Evolutionary conservation across 2,888 invertebrate genomes (phyloP).

Genomic region (Achlya flavicornis): DNA sequence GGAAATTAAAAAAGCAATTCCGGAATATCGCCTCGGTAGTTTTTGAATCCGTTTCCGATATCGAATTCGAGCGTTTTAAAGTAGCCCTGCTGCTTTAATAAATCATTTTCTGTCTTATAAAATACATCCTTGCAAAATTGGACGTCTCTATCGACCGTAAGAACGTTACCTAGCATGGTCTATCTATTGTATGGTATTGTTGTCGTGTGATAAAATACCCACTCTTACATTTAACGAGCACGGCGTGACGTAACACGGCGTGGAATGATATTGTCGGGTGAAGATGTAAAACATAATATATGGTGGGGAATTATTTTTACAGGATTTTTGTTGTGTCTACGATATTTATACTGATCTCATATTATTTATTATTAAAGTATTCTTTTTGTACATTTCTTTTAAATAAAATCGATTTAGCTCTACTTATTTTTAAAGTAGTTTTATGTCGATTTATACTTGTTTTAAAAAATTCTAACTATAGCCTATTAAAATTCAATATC

Average conservation of each 20-base stretch:
- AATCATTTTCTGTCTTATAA: neutral
- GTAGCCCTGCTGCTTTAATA: neutral
- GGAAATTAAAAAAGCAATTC: no score
- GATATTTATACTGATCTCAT: neutral
- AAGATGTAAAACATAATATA: neutral
- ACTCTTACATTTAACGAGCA: constrained; percentile 7
- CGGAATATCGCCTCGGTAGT: no score
- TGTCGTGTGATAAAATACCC: constrained; percentile 9
- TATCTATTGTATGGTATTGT: constrained; percentile 4
- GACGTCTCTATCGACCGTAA: neutral
- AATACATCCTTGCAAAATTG: neutral
- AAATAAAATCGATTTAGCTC: no score
- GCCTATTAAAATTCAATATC: no score
- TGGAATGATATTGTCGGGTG: neutral
- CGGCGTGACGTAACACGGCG: constrained; percentile 7
- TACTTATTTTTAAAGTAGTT: no score
- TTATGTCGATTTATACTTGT: no score
- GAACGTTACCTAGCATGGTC: neutral
- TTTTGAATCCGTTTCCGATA: no score
- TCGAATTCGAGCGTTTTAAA: no score
- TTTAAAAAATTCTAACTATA: no score
- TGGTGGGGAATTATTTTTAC: neutral
- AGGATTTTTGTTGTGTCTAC: neutral
- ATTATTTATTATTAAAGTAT: no score
- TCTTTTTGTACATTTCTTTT: no score